These are phyloP conservation scores for Pseudomyrmex cubaensis DNA, from an alignment of 1,140 invertebrate genomes.

Conservation along the genomic window DNA sequence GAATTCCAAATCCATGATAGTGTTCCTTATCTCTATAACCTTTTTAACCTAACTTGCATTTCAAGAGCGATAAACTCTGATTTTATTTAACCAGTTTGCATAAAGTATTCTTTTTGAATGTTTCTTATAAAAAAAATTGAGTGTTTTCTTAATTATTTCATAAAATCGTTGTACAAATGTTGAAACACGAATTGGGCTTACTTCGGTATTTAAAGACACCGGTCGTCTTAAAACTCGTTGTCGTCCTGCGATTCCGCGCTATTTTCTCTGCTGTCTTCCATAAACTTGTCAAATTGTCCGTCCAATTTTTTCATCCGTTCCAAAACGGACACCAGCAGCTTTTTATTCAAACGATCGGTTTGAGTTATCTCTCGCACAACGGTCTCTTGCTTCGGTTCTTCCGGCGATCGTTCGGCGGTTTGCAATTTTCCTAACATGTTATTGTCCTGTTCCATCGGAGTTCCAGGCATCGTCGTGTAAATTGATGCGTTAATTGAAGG, in stretches of 20 bases:
- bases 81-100: neutral
- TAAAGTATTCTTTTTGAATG: neutral
- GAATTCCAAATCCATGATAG: neutral
- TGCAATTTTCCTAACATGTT: slow-evolving; percentile 68
- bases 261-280: slow-evolving; percentile 70
- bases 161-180: neutral
- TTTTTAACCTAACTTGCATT: no score
- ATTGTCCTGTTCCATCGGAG: slow-evolving; percentile 75
- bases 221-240: slow-evolving; percentile 73
- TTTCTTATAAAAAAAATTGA: neutral
- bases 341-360: slow-evolving; percentile 88
- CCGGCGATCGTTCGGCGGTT: slow-evolving; percentile 66
- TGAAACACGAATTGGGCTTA: neutral
- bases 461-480: slow-evolving; percentile 77
- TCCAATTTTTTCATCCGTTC: slow-evolving; percentile 85
- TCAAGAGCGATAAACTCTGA: neutral
- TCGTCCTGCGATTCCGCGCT: slow-evolving; percentile 64
- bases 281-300: slow-evolving; percentile 75
- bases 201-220: neutral
- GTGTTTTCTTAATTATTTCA: neutral
- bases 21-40: neutral
- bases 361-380: slow-evolving; percentile 86
- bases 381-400: slow-evolving; percentile 59
- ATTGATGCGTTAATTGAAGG: neutral
- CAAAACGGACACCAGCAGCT: slow-evolving; percentile 87